These are phyloP conservation scores for Brienomyrus longianalis DNA, from an alignment of 2,113 vertebrate species.

Conservation along the genomic window DNA sequence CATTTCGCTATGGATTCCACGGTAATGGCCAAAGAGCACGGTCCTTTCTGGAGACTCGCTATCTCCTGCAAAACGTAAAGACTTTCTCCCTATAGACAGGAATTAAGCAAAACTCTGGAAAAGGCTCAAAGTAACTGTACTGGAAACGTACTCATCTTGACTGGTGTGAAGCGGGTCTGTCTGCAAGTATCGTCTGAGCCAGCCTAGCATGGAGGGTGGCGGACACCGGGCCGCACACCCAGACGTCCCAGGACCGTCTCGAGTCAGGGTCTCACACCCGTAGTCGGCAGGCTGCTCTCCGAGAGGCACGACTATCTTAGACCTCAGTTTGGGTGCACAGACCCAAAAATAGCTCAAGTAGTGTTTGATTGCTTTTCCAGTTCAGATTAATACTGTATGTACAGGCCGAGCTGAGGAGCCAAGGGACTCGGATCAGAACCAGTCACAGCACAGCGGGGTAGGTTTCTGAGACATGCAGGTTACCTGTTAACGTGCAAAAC, in stretches of 20 bases:
- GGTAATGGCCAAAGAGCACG: constrained; percentile 31
- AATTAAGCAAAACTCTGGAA: constrained; percentile 53
- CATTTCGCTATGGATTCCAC: constrained; percentile 58
- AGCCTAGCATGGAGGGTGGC: constrained; percentile 54
- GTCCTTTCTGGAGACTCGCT: constrained; percentile 53
- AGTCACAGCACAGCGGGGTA: constrained; percentile 34
- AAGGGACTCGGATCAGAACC: constrained; percentile 44
- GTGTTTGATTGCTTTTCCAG: neutral
- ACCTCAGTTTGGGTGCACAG: neutral
- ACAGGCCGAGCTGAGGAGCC: constrained; percentile 43
- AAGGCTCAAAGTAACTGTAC: constrained; percentile 53
- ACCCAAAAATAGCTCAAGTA: constrained; percentile 10
- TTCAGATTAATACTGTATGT: constrained; percentile 42
- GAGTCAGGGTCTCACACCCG: constrained; percentile 29
- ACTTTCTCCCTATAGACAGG: constrained; percentile 50
- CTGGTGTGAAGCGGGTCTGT: constrained; percentile 47
- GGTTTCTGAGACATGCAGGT: constrained; percentile 24
- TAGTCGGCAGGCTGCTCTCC: constrained; percentile 41
- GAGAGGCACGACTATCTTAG: constrained; percentile 30
- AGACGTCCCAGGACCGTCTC: constrained; percentile 26
- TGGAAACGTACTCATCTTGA: constrained; percentile 46
- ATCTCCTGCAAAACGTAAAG: constrained; percentile 51
- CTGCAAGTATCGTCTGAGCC: constrained; percentile 34
- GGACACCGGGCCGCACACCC: constrained; percentile 57
- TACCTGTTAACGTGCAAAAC: constrained; percentile 27